A percentile compares a stretch with the other conserved stretches of the same genome.
Evolutionary conservation across 1,140 invertebrate genomes (phyloP).

Genomic region (Bombus terrestris): DNA sequence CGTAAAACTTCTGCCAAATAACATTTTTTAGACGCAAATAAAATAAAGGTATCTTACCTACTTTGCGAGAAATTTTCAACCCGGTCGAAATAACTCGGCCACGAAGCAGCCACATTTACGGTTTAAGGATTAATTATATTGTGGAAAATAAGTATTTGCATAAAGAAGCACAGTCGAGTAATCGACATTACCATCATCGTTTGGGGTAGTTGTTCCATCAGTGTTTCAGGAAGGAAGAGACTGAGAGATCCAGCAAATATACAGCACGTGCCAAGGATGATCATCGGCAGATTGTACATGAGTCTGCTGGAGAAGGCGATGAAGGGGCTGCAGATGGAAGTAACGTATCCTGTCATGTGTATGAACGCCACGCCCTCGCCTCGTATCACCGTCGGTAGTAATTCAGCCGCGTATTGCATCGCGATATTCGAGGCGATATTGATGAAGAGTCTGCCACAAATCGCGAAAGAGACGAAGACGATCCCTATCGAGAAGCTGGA

Average conservation of each 20-base stretch:
- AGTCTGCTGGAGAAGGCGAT: conserved; percentile 89
- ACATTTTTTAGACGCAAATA: too few relatives aligned
- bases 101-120: too few relatives aligned
- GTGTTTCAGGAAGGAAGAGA: conserved; percentile 90
- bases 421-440: conserved; percentile 93
- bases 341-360: conserved; percentile 90
- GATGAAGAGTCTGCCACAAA: conserved; percentile 89
- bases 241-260: conserved; percentile 87
- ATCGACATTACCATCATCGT: conserved; percentile 83
- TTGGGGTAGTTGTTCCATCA: conserved; percentile 89
- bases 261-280: conserved; percentile 87
- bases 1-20: too few relatives aligned
- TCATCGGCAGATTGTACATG: conserved; percentile 86
- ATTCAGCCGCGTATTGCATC: conserved; percentile 91
- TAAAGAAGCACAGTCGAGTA: too few relatives aligned
- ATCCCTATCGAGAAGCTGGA: conserved; percentile 50
- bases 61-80: too few relatives aligned
- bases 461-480: conserved; percentile 86
- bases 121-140: too few relatives aligned
- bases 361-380: conserved; percentile 90
- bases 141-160: too few relatives aligned
- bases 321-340: conserved; percentile 89
- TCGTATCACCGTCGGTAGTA: conserved; percentile 91
- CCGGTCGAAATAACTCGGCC: too few relatives aligned
- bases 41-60: too few relatives aligned